phyloP scores from a whole-genome alignment of 2,888 invertebrate genomes.

The Mesoligia furuncula region DNA sequence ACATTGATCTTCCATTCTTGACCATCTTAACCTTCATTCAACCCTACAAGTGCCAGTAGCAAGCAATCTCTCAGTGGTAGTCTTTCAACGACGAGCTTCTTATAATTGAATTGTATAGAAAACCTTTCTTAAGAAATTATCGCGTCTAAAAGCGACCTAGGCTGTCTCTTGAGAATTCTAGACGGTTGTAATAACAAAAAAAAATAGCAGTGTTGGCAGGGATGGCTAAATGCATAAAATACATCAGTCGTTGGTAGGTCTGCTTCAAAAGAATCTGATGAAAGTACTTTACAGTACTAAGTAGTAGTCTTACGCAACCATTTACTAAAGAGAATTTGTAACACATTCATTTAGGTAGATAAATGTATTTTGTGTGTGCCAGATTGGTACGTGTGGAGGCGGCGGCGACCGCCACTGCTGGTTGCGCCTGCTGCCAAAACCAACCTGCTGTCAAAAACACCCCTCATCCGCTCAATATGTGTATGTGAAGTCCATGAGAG shows the following conservation, averaged over 20 bases:
- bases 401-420: too few species aligned
- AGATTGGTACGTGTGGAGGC: too few species aligned
- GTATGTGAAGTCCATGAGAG: too few species aligned
- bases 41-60: background rate
- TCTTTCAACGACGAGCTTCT: background rate
- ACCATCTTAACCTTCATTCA: background rate
- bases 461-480: too few species aligned
- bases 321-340: too few species aligned
- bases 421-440: too few species aligned
- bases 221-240: background rate
- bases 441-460: too few species aligned
- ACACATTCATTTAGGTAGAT: too few species aligned
- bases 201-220: background rate
- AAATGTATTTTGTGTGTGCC: too few species aligned
- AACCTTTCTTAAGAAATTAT: slow-evolving; percentile 21
- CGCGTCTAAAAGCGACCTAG: slow-evolving; percentile 24
- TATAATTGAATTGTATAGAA: slow-evolving; percentile 9
- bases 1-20: background rate
- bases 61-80: background rate
- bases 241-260: background rate
- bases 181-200: background rate
- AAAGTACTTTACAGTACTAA: too few species aligned
- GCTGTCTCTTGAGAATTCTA: slow-evolving; percentile 1
- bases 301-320: too few species aligned
- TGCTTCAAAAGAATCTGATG: background rate